Evolutionary conservation across 2,113 vertebrate genomes (phyloP), one percentile per base, ranked within the genome.

Genomic region (Phrynocephalus versicolor): DNA sequence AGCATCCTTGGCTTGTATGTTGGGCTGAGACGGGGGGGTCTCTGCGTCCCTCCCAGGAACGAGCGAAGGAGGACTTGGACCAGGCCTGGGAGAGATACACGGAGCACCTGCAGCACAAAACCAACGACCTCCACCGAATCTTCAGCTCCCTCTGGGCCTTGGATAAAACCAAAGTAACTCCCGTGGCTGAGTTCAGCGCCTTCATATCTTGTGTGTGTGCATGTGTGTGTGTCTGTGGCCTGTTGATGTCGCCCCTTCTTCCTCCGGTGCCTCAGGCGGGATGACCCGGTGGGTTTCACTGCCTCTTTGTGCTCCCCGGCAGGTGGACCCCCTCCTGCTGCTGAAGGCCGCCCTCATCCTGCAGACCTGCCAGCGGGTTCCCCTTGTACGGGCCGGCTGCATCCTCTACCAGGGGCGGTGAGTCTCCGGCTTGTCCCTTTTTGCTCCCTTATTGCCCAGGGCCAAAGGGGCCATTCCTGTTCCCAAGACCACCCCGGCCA

Each of bases 341-440:
- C 96, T 99, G 83, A 99, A 99, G 92, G 98, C 98, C 0, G 97
- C 98, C 41, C 98, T 99, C 89, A 99, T 99, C 87, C 90, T 99
- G 37, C 99, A 99, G 92, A 97, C 97, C 0, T 99, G 98, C 92
- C 99, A 99, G 94, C 97, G 97, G 25, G 96, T 95, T 23, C 96
- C 96, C 41, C 95, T 97, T 0, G 84, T 99, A 87, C 93, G 97
- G 16, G 98, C 97, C 0, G 99, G 99, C 86, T 99, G 98, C 87
- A 96, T 99, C 81, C 95, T 98, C 39, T 98, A 99, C 88, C 94
- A 94, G 45, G 97, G 98, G 89, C 96, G 96, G 98, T 99, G 85
- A 96, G 95, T 91, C 69, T 0, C 0, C 0, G 19, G 8, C 18
- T 15, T 9, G n/a, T 58, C 2, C 2, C n/a, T 15, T 37, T n/a